Base-by-base conservation (phyloP, 2,888 invertebrate species). In the Crossocerus cetratus region DNA sequence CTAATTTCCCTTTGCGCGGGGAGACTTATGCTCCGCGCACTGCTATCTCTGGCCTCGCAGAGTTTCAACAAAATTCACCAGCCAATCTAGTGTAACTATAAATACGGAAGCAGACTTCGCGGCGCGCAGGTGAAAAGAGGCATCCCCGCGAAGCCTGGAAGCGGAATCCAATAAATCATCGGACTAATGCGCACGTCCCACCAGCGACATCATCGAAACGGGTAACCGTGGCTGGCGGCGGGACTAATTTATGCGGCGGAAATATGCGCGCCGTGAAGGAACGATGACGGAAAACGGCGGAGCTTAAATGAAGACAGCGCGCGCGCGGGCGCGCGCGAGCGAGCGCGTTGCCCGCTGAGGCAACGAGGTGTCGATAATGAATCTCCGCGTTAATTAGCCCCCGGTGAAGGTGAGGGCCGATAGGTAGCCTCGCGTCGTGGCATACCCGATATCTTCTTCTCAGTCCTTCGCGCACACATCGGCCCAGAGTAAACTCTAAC, bases 341-440 rank as follows among this genome's bases (percentile, higher is more conserved):
- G n/a, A 70, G 32, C 32, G 32, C 32, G 8, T 32, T 32, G 8
- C 32, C 77, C 62, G 81, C 43, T 71, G 65, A 61, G 78, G 78
- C 78, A 75, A 80, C 77, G 73, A 81, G 82, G 88, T 88, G 88
- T 88, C 86, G 88, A 88, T 88, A 88, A 88, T 88, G 87, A 87
- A 88, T 88, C 88, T 87, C 75, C 72, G 78, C 85, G 88, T 88
- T 88, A 88, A 88, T 88, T 88, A 88, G 87, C 83, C 78, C 80
- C 76, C 62, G 32, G 32, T 32, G 78, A 80, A 83, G 84, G 85
- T 84, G 83, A 86, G 82, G 79, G 32, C 32, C 82, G 86, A 86
- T 86, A 86, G 85, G 83, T 81, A 82, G 84, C 76, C 76, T 32
- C 32, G 32, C 79, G 85, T 87, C 86, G 87, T 88, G 87, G 87